Base-by-base conservation (phyloP, 2,113 vertebrate species). In the Pachypanchax playfairii region DNA sequence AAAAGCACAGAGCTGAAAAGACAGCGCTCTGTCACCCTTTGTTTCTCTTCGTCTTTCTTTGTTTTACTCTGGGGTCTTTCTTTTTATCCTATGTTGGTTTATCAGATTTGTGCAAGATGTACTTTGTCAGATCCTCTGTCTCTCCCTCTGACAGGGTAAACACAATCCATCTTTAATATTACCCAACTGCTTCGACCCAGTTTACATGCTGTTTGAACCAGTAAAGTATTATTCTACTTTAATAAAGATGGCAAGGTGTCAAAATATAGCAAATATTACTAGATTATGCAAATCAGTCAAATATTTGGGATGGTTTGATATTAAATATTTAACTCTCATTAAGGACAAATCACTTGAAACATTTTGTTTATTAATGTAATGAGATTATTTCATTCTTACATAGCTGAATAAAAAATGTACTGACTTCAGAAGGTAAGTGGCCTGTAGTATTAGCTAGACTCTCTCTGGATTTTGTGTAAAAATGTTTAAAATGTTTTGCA, bases 1-100 rank as follows among this genome's bases (percentile, higher is more conserved):
- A 85, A 88, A 89, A 79, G 70, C 80, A 83, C 66, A 70, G 69
- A 73, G 73, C 70, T 80, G 75, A 83, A 83, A 77, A 89, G 79
- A 84, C 59, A 41, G 61, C 6, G 28, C 72, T 67, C 62, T 35
- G 70, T 71, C 53, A 47, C 60, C 53, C 72, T 84, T 68, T 55
- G 53, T 43, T 26, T 20, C 41, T 26, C 22, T 54, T 54, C 46
- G 56, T 42, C 12, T 43, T 15, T 29, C 15, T 62, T 75, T 80
- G 72, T 73, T 58, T 77, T 38, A 42, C 49, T 47, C 68, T 31
- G n/a, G n/a, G n/a, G n/a, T n/a, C n/a, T n/a, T 67, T 47, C 14
- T 54, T 72, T 71, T 80, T 51, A 36, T 53, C 47, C 4, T 55
- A 61, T 64, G 46, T 79, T 79, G 63, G 48, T 80, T 55, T 54